Evolutionary conservation across 1,140 invertebrate genomes (phyloP).

Genomic region (Brachionus rubens): DNA sequence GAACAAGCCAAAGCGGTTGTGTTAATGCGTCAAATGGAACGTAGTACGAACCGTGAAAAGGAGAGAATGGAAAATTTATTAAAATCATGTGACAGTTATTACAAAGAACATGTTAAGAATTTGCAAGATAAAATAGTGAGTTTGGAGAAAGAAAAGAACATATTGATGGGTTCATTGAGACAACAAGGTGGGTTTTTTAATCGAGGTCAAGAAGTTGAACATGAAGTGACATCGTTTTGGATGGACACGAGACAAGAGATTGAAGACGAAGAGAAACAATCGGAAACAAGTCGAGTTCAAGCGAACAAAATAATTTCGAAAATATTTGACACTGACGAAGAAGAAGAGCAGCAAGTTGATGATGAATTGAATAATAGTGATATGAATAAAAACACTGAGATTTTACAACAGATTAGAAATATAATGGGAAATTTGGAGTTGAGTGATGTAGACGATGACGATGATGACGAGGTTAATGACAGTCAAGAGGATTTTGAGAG

Average conservation of each 20-base stretch:
- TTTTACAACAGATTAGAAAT: slow-evolving; percentile 33
- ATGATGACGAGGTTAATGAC: not conserved
- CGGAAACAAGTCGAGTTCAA: too few relatives aligned
- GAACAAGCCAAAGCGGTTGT: slow-evolving; percentile 41
- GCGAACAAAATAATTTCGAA: too few relatives aligned
- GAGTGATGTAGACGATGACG: slow-evolving; percentile 30
- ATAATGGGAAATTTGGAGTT: slow-evolving; percentile 46
- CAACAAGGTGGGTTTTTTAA: not conserved
- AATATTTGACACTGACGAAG: too few relatives aligned
- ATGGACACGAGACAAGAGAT: not conserved
- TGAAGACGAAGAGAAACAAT: slow-evolving; percentile 10
- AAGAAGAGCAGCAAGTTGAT: not conserved
- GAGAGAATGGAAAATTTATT: slow-evolving; percentile 35
- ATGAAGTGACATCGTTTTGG: slow-evolving; percentile 20
- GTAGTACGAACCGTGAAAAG: slow-evolving; percentile 22
- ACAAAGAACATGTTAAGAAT: slow-evolving; percentile 35
- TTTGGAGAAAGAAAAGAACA: slow-evolving; percentile 36
- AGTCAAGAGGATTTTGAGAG: too few relatives aligned
- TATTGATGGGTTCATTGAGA: slow-evolving; percentile 2
- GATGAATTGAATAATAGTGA: slow-evolving; percentile 37
- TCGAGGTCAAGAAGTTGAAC: not conserved
- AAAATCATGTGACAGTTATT: slow-evolving; percentile 24
- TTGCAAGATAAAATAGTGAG: slow-evolving; percentile 4
- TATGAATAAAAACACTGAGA: slow-evolving; percentile 28
- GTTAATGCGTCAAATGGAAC: slow-evolving; percentile 42